Percentiles rank a stretch among this genome's conserved stretches.
Conservation (phyloP, 2,797 vertebrate species). For the Cossypha heuglini region DNA sequence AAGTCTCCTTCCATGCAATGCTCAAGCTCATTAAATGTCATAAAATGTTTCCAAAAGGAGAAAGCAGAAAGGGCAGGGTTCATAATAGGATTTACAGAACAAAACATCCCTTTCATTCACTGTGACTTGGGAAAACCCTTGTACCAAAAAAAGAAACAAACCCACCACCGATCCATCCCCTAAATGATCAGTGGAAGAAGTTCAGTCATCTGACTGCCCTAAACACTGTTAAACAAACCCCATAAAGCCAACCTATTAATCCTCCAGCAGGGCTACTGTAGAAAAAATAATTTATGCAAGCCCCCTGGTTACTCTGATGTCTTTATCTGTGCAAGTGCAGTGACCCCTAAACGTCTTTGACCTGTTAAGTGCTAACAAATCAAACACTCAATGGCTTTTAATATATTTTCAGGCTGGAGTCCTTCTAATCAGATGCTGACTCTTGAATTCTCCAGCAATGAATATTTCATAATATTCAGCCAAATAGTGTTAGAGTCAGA, state of each 20-base stretch:
- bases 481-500: neutral
- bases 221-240: slow-evolving; percentile 52
- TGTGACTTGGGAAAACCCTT: neutral
- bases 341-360: slow-evolving; percentile 48
- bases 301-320: slow-evolving; percentile 5
- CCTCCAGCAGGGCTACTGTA: slow-evolving; percentile 38
- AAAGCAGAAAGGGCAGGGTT: slow-evolving; percentile 1
- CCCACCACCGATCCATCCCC: neutral
- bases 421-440: slow-evolving; percentile 18
- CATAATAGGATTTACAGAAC: slow-evolving; percentile 26
- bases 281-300: slow-evolving; percentile 57
- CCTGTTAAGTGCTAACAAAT: slow-evolving; percentile 55
- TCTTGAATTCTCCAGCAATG: neutral
- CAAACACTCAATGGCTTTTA: slow-evolving; percentile 28
- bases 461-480: neutral
- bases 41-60: slow-evolving; percentile 27
- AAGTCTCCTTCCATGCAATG: neutral
- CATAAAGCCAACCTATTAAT: slow-evolving; percentile 55
- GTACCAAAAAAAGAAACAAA: slow-evolving; percentile 6
- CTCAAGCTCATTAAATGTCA: slow-evolving; percentile 36
- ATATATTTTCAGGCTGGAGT: slow-evolving; percentile 33
- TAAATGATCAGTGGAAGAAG: neutral
- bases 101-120: slow-evolving; percentile 24
- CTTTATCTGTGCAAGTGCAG: slow-evolving; percentile 41
- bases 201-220: slow-evolving; percentile 62